Evolutionary conservation across 1,140 invertebrate species (phyloP), one percentile per base, ranked within the genome.

Genomic region (Anoplophora glabripennis): DNA sequence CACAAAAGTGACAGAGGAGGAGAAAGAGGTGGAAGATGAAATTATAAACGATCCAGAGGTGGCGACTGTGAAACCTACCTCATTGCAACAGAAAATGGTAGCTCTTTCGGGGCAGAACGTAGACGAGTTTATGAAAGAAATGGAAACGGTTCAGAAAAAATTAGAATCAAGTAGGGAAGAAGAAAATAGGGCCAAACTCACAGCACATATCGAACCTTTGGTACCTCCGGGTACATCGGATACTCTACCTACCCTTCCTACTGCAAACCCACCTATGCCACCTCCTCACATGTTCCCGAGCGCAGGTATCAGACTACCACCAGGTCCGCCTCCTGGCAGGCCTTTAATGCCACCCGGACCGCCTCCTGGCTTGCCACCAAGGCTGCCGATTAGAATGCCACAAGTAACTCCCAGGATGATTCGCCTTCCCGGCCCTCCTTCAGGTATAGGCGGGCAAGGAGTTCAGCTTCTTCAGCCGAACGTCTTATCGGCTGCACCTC

Each of bases 111-210:
- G 91, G 2, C 91, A 94, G 77, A 91, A 94, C 71, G 89, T 93
- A n/a, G 92, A 94, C 68, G 86, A 90, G 42, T 93, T 93, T 69
- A 93, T 93, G 87, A 89, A 91, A 71, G 92, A 94, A 79, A 90
- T 91, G 87, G 89, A 92, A 77, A 87, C 89, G 41, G 89, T 90
- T 0, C 89, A 91, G 66, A 87, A 86, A 63, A 89, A 88, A 66
- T 80, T 84, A 51, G 85, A 89, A 71, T 80, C 80, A 11, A 83
- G 86, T 63, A 76, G 83, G 65, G 82, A 82, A 7, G 83, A 85
- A 53, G 85, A 87, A 74, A 73, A 84, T 11, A 82, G 78, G 64
- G 78, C 82, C 1, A 77, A 83, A 65, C 72, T 80, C 21, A 75
- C 77, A 0, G 59, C 77, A 21, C 62, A 80, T 1, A 77, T 80